These are phyloP conservation scores for Danaus melanippus DNA, from an alignment of 1,140 invertebrate genomes.

Conservation along the genomic window DNA sequence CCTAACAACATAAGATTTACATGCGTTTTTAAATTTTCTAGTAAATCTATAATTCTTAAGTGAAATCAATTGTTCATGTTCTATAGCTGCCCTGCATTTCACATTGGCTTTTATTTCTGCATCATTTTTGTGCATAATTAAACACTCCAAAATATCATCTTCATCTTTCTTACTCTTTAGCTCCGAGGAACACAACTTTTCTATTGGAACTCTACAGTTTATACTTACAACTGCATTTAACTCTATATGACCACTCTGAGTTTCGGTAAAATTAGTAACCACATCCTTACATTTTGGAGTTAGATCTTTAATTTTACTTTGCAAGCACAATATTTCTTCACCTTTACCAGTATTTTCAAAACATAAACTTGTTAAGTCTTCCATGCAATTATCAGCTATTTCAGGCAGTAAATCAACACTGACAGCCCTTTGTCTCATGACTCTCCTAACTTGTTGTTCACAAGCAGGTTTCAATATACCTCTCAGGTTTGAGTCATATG, in stretches of 20 bases:
- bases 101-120: conserved; percentile 79
- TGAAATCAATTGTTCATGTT: conserved; percentile 94
- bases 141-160: conserved; percentile 93
- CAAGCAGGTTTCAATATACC: conserved; percentile 77
- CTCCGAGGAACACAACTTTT: conserved; percentile 83
- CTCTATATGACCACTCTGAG: conserved; percentile 88
- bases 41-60: conserved; percentile 96
- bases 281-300: conserved; percentile 78
- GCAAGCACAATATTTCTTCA: conserved; percentile 93
- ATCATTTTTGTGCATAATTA: conserved; percentile 94
- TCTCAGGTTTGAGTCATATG: conserved; percentile 81
- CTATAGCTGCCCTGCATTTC: conserved; percentile 93
- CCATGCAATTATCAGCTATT: conserved; percentile 91
- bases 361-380: conserved; percentile 88
- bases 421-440: conserved; percentile 93
- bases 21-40: conserved; percentile 96
- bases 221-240: conserved; percentile 88
- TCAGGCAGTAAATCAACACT: conserved; percentile 95
- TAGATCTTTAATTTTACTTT: conserved; percentile 87
- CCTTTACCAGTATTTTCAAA: conserved; percentile 87
- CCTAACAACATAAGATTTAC: conserved; percentile 85
- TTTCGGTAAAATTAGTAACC: conserved; percentile 91
- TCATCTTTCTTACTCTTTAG: conserved; percentile 81
- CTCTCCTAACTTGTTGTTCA: conserved; percentile 86
- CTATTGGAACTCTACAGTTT: conserved; percentile 87